Evolutionary conservation across 2,797 vertebrate genomes (phyloP), one percentile per base, ranked within the genome.

Genomic region (Xenentodon cancila): DNA sequence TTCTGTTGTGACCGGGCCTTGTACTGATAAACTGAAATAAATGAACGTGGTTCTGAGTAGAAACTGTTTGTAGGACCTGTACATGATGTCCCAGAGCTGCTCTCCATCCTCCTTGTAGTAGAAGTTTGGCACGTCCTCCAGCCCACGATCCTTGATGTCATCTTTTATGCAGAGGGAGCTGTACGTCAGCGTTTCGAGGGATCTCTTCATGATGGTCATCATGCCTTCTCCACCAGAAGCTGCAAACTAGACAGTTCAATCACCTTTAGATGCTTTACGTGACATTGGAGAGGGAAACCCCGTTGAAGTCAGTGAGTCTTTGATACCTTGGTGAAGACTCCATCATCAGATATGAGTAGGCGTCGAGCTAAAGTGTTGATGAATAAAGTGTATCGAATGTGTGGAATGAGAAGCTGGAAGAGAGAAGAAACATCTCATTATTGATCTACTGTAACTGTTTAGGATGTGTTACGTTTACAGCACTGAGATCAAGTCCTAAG

Each of bases 71-170:
- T 32, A 4, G 1, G 69, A 95, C 95, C 86, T 92, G 68, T 90
- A 53, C 57, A 94, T 91, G 7, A 92, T 88, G 0, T 77, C 64
- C 93, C 95, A 96, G 42, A 95, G 83, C 0, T 53, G 79, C 68
- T 95, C 68, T 40, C 91, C 92, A 37, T 95, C 94, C 0, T 95
- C 93, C 0, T 92, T 92, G 77, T 94, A 95, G 73, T 91, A 89
- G 80, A 86, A 95, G 66, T 91, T 87, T 0, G 93, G 94, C 25
- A 96, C n/a, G 1, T 57, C 48, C 58, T 92, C 75, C 7, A 90
- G 4, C 0, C 83, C 77, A 8, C 90, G 83, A 1, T 77, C 70
- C 22, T 55, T 51, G 7, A 92, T 82, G 69, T 89, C 55, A 0
- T 89, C 87, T 12, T 75, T 71, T 2, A 93, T 59, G 57, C 91